Conservation (phyloP, 2,888 invertebrate species). For the Lottia gigantea region DNA sequence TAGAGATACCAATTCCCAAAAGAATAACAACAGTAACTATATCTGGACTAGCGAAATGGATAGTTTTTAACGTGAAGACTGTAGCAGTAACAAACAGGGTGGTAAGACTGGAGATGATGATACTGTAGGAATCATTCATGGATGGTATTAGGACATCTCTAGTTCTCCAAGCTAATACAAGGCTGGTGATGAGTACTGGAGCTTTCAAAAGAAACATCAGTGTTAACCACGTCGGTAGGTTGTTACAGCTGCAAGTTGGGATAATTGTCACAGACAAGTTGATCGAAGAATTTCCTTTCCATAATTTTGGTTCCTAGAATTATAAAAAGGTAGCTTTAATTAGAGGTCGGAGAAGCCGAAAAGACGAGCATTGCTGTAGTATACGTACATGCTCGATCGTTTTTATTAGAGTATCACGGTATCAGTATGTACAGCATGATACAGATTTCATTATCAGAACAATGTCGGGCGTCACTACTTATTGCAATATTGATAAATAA, state of each 20-base stretch:
- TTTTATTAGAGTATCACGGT: too few species aligned
- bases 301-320: too few species aligned
- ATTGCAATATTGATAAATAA: too few species aligned
- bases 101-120: conserved; percentile 42
- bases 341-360: too few species aligned
- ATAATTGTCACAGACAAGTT: conserved; percentile 14
- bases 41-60: conserved; percentile 38
- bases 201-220: conserved; percentile 47
- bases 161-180: conserved; percentile 55
- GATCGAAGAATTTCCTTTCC: too few species aligned
- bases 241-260: conserved; percentile 33
- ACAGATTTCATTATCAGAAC: too few species aligned
- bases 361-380: too few species aligned
- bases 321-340: too few species aligned
- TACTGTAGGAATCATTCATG: conserved; percentile 50
- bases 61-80: conserved; percentile 35
- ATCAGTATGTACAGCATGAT: too few species aligned
- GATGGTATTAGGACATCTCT: conserved; percentile 49
- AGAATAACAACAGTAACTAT: conserved; percentile 42
- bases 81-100: conserved; percentile 39
- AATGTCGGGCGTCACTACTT: too few species aligned
- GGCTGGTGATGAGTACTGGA: conserved; percentile 40
- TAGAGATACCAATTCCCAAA: conserved; percentile 38
- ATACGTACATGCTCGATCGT: too few species aligned
- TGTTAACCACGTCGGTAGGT: conserved; percentile 45